phyloP scores from a whole-genome alignment of 2,888 invertebrate species.

The Meganola albula region DNA sequence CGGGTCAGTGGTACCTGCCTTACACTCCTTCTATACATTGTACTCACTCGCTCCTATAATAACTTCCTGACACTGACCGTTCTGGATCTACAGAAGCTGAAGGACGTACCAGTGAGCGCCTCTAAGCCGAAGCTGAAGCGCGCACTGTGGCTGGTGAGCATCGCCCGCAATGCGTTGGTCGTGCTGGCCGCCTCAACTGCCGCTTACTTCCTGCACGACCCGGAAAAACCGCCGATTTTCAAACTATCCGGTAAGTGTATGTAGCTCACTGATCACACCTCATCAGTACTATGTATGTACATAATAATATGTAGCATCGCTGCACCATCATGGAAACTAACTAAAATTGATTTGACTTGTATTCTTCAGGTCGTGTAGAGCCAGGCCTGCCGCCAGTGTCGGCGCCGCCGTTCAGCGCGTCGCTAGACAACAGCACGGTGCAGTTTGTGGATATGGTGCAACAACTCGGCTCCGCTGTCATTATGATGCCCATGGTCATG shows the following conservation, averaged over 20 bases:
- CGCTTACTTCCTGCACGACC: slow-evolving; percentile 75
- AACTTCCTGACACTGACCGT: too few relatives aligned
- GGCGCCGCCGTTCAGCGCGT: slow-evolving; percentile 82
- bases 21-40: too few relatives aligned
- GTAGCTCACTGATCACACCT: too few relatives aligned
- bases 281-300: too few relatives aligned
- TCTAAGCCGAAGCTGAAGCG: slow-evolving; percentile 45
- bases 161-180: slow-evolving; percentile 87
- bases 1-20: slow-evolving; percentile 71
- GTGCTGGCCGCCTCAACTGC: slow-evolving; percentile 81
- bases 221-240: slow-evolving; percentile 77
- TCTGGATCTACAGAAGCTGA: slow-evolving; percentile 81
- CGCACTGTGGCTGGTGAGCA: slow-evolving; percentile 84
- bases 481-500: slow-evolving; percentile 90
- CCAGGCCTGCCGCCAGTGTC: slow-evolving; percentile 83
- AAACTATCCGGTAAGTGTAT: slow-evolving; percentile 75
- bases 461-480: slow-evolving; percentile 85
- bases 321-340: too few relatives aligned
- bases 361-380: slow-evolving; percentile 74
- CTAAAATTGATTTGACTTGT: too few relatives aligned
- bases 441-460: slow-evolving; percentile 82
- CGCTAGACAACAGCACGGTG: slow-evolving; percentile 79
- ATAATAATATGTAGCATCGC: too few relatives aligned
- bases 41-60: too few relatives aligned
- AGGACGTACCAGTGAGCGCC: slow-evolving; percentile 68